Percentiles rank a stretch among this genome's conserved stretches.
phyloP scores from a whole-genome alignment of 2,888 invertebrate genomes.

The Ommatoiulus sabulosus region DNA sequence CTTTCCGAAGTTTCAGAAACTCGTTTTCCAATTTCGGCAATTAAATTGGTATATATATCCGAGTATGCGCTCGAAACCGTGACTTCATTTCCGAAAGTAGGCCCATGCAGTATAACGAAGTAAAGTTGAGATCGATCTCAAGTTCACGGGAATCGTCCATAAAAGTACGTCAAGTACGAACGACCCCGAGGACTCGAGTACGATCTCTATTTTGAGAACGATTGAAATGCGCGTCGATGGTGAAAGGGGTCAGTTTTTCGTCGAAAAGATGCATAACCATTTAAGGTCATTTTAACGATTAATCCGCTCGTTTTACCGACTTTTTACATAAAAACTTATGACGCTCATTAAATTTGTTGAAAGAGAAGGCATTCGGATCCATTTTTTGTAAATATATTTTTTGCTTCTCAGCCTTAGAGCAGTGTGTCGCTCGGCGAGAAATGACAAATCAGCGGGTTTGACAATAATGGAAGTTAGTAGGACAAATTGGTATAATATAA shows the following conservation, averaged over 20 bases:
- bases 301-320: not conserved
- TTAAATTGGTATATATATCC: no score
- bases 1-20: no score
- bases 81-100: no score
- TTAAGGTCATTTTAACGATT: not conserved
- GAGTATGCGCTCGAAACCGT: no score
- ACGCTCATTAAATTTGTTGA: not conserved
- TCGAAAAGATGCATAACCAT: not conserved
- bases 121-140: no score
- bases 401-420: not conserved
- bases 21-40: no score
- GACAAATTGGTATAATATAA: slow-evolving; percentile 8
- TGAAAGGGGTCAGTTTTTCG: not conserved
- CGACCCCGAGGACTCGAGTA: not conserved
- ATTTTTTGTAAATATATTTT: not conserved
- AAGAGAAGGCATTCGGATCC: not conserved
- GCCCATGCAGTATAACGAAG: no score
- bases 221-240: not conserved
- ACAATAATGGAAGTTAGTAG: slow-evolving; percentile 34
- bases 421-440: not conserved
- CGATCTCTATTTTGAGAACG: not conserved
- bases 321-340: not conserved
- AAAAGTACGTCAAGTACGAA: no score
- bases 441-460: not conserved
- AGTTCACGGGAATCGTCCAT: no score